Conservation (phyloP, 2,113 vertebrate species). For the Haemorhous mexicanus region DNA sequence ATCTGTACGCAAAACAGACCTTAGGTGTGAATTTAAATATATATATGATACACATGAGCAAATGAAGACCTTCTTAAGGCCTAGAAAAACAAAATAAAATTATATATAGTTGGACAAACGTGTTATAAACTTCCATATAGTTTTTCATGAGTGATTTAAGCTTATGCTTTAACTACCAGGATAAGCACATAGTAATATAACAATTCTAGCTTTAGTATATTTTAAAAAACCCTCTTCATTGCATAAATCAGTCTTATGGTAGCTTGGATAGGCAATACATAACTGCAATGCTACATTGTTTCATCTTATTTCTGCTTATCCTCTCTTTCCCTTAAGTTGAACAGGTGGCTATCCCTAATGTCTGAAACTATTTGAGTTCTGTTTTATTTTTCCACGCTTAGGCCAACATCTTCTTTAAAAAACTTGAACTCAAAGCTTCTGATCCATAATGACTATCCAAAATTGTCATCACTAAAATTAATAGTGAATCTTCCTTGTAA, state of each 20-base stretch:
- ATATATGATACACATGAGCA: neutral
- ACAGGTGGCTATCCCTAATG: neutral
- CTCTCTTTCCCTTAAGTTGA: neutral
- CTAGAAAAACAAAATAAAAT: neutral
- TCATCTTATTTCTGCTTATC: neutral
- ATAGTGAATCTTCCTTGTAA: neutral
- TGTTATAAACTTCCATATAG: neutral
- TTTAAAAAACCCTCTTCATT: neutral
- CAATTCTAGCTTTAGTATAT: neutral
- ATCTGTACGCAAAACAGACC: neutral
- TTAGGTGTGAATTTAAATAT: neutral
- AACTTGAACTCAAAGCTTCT: neutral
- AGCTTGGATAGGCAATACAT: neutral
- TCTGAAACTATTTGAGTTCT: neutral
- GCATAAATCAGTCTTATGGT: neutral
- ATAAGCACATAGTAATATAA: neutral
- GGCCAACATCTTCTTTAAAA: neutral
- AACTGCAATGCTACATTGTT: neutral
- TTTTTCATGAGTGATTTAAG: neutral
- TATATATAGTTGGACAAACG: neutral
- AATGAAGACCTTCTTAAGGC: neutral
- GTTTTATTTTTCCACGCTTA: neutral
- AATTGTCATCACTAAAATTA: neutral
- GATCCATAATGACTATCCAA: neutral
- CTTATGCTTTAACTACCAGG: neutral